These are phyloP conservation scores for Leptinotarsa rubiginosa DNA, from an alignment of 2,888 invertebrate species.

Conservation along the genomic window DNA sequence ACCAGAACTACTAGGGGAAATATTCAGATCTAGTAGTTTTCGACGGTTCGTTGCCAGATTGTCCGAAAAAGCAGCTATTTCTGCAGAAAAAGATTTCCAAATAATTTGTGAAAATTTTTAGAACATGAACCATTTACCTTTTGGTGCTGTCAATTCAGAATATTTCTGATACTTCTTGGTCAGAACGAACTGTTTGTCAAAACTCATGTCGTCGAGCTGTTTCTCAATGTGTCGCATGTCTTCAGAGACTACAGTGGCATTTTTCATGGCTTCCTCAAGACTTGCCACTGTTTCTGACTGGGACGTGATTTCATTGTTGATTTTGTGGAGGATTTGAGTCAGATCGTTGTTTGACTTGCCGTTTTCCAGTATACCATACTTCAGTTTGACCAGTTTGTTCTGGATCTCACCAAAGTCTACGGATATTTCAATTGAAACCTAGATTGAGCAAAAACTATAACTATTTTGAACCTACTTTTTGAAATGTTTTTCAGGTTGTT, in stretches of 20 bases:
- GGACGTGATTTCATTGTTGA: constrained; percentile 49
- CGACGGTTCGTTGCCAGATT: constrained; percentile 41
- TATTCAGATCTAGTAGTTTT: constrained; percentile 37
- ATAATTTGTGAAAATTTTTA: no score
- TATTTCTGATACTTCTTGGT: constrained; percentile 58
- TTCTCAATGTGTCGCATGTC: constrained; percentile 59
- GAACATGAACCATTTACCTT: constrained; percentile 50
- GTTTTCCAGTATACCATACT: constrained; percentile 66
- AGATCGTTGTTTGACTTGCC: constrained; percentile 57
- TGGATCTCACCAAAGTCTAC: constrained; percentile 52
- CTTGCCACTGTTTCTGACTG: constrained; percentile 45
- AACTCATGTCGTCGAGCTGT: constrained; percentile 57
- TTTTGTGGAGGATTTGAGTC: constrained; percentile 50
- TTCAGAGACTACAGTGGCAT: constrained; percentile 54
- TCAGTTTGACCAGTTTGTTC: constrained; percentile 66
- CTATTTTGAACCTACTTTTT: constrained; percentile 44
- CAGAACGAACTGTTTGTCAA: constrained; percentile 58
- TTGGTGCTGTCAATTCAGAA: constrained; percentile 55
- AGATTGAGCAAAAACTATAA: background rate
- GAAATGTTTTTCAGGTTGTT: constrained; percentile 55
- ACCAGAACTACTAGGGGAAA: constrained; percentile 25
- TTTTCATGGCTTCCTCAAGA: constrained; percentile 48
- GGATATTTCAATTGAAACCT: constrained; percentile 36
- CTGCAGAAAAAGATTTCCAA: constrained; percentile 21
- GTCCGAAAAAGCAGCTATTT: constrained; percentile 41